phyloP scores from a whole-genome alignment of 2,797 vertebrate genomes.

The Ptychadena robeensis region DNA sequence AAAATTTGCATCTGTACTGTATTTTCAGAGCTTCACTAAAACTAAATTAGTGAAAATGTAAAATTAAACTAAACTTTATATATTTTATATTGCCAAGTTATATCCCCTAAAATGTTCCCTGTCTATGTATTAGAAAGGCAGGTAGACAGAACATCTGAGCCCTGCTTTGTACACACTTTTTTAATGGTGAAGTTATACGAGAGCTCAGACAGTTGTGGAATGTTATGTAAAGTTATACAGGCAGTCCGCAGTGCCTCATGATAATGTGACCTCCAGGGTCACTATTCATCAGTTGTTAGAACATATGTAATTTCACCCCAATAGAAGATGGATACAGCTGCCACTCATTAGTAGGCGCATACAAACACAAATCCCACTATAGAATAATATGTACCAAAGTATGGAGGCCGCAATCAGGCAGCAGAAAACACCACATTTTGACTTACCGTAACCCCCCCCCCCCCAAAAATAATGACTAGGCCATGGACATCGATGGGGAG shows the following conservation, averaged over 20 bases:
- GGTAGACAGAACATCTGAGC: neutral
- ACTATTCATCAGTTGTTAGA: neutral
- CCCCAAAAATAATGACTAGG: no score
- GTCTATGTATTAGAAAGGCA: neutral
- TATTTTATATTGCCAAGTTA: no score
- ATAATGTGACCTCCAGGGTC: slow-evolving; percentile 3
- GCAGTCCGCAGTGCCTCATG: neutral
- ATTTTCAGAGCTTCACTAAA: no score
- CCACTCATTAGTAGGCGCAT: slow-evolving; percentile 3
- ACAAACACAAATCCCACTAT: neutral
- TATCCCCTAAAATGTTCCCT: no score
- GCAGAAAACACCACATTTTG: no score
- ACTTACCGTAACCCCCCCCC: no score
- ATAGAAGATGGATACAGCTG: neutral
- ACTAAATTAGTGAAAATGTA: no score
- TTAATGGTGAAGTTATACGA: neutral
- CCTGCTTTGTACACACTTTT: slow-evolving; percentile 3
- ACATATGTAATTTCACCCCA: slow-evolving; percentile 1
- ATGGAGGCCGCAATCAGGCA: no score
- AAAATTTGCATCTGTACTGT: no score
- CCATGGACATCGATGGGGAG: no score
- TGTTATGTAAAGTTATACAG: neutral
- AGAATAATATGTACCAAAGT: neutral
- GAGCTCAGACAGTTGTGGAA: neutral
- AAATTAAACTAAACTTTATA: no score